Percentiles rank a stretch among this genome's conserved stretches.
phyloP scores from a whole-genome alignment of 2,113 vertebrate species.

The Paratilapia polleni region DNA sequence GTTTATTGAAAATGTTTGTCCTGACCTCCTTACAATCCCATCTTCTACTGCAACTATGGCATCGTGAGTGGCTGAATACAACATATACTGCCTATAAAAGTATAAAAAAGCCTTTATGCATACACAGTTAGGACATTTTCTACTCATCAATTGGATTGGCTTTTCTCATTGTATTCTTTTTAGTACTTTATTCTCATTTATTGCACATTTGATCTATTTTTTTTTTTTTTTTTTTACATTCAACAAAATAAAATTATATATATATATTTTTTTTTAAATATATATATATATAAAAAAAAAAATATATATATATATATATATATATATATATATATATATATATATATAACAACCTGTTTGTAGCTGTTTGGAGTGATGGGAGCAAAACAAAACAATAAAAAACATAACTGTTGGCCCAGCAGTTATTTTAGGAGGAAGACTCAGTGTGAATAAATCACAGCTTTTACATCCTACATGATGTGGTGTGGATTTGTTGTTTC shows the following conservation, averaged over 20 bases:
- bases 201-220: neutral
- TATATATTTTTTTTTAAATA: no score
- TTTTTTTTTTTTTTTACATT: neutral
- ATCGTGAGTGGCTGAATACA: neutral
- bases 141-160: neutral
- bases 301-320: no score
- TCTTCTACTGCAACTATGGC: neutral
- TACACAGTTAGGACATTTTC: no score
- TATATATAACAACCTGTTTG: neutral
- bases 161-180: neutral
- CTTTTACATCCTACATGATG: slow-evolving; percentile 5
- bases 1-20: slow-evolving; percentile 16
- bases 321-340: no score
- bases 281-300: no score
- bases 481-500: neutral
- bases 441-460: neutral
- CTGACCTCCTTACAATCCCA: neutral
- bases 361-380: neutral
- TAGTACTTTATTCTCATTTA: neutral
- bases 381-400: slow-evolving; percentile 14
- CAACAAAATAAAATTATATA: no score
- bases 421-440: slow-evolving; percentile 4
- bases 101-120: no score
- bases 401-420: neutral
- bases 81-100: neutral